Base-by-base conservation (phyloP, 1,140 invertebrate genomes). In the Zaprionus vittiger region DNA sequence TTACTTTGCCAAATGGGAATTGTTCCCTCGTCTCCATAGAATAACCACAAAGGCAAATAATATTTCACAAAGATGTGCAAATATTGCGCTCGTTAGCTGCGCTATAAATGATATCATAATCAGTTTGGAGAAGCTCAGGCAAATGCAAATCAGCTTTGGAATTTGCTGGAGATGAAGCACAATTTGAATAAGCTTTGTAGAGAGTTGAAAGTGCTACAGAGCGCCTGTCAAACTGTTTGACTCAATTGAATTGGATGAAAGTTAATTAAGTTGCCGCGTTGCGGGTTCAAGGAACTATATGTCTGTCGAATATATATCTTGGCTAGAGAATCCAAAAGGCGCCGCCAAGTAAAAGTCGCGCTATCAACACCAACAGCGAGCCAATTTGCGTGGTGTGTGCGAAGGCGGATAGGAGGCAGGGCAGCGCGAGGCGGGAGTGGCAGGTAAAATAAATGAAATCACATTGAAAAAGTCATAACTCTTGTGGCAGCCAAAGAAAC, bases 381-480 rank as follows among this genome's bases (percentile, higher is more conserved):
- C 49, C 64, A 63, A 66, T 24, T 63, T 47, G 41, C n/a, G 73
- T 67, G 61, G 52, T 20, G 24, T 44, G 4, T 44, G 52, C 15
- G 64, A n/a, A 41, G 44, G 54, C 34, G 26, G 47, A 59, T 22
- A 14, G 17, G 62, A 44, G 28, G 41, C 34, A 38, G 66, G 26
- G n/a, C 24, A 63, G 52, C 17, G 41, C 49, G 26, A 17, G 5
- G 26, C 22, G 34, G 47, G 20, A 28, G 52, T 38, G 56, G 57
- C 41, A 61, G 41, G 68, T 66, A 73, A 79, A 89, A 89, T 89
- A 90, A 89, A 89, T 89, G 81, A 89, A 89, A 84, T 81, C 85
- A 89, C 78, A 89, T 81, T 77, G 81, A 90, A 90, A 81, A 81
- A 89, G 85, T 84, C 85, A 89, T 90, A 85, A 89, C 79, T 89